Percentiles rank a stretch among this genome's conserved stretches.
Evolutionary conservation across 2,888 invertebrate species (phyloP).

Genomic region (Corythucha ciliata): DNA sequence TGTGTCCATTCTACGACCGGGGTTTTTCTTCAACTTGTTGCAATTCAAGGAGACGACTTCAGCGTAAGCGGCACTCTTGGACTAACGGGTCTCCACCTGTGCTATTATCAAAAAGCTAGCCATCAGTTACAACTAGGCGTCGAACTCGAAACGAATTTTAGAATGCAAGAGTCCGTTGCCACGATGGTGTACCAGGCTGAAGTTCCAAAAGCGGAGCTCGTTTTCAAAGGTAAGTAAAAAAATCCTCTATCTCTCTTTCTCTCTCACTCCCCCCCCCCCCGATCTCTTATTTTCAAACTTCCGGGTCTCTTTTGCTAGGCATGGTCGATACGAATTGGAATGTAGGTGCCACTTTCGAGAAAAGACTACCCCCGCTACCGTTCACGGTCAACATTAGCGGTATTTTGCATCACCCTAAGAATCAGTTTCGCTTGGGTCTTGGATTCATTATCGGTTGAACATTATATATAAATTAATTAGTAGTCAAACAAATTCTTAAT

Average conservation of each 20-base stretch:
- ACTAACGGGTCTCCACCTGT: conserved; percentile 71
- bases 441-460: conserved; percentile 81
- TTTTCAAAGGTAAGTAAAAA: conserved; percentile 68
- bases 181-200: conserved; percentile 92
- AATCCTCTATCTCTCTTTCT: background rate
- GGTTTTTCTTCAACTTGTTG: conserved; percentile 12
- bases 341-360: conserved; percentile 87
- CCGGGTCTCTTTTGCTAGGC: conserved; percentile 48
- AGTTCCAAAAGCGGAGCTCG: conserved; percentile 86
- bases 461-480: no score
- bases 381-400: conserved; percentile 90
- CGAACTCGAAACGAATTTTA: conserved; percentile 85
- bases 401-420: conserved; percentile 84
- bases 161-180: conserved; percentile 82
- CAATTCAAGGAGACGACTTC: conserved; percentile 45
- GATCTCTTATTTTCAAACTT: background rate
- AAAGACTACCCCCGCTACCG: conserved; percentile 84
- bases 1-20: background rate
- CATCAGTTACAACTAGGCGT: conserved; percentile 87
- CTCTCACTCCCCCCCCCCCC: background rate
- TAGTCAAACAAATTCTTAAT: no score
- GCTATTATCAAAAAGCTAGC: conserved; percentile 89
- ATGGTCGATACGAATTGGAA: conserved; percentile 89
- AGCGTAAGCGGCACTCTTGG: conserved; percentile 50
- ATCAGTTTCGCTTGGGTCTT: conserved; percentile 85